Evolutionary conservation across 2,797 vertebrate genomes (phyloP), one percentile per base, ranked within the genome.

Genomic region (Cheracebus regulus): DNA sequence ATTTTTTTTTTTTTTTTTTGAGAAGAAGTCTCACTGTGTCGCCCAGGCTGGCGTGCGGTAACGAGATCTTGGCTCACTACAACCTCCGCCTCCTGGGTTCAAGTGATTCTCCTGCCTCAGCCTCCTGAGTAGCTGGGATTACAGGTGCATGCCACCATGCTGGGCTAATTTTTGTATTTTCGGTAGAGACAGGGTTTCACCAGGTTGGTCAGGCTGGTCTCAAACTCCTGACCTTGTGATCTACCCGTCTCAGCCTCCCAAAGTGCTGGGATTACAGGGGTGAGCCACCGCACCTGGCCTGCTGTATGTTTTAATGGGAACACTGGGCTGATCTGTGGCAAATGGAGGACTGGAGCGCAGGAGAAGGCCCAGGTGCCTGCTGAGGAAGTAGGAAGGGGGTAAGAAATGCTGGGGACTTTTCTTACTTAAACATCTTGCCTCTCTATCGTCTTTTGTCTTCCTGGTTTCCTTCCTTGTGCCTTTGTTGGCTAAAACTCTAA

Each of bases 401-500:
- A 24, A 12, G 22, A 50, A 33, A 3, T 4, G 26, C 4, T 8
- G 26, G 48, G 26, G 36, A 5, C 14, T 24, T 28, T 72, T 44
- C 22, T 12, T 12, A 2, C n/a, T 12, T n/a, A 36, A 44, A 48
- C 50, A 19, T 61, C 52, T 28, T 10, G 22, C 36, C 14, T n/a
- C 1, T 20, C 8, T 88, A 17, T 44, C 36, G 15, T 24, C 9
- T 33, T 52, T 30, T 81, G 30, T 73, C 44, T 52, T 41, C 26
- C 55, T 85, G 19, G 20, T 22, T 83, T 30, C 9, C 28, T 84
- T 84, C 30, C 33, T n/a, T 41, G n/a, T 30, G 46, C 12, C 19
- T 85, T 85, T 20, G 48, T 79, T 39, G 64, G 44, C 44, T 79
- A 90, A 75, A 87, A 81, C 24, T 70, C 33, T 82, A 95, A 80